phyloP scores from a whole-genome alignment of 1,140 invertebrate species.

The Sinonovacula constricta region DNA sequence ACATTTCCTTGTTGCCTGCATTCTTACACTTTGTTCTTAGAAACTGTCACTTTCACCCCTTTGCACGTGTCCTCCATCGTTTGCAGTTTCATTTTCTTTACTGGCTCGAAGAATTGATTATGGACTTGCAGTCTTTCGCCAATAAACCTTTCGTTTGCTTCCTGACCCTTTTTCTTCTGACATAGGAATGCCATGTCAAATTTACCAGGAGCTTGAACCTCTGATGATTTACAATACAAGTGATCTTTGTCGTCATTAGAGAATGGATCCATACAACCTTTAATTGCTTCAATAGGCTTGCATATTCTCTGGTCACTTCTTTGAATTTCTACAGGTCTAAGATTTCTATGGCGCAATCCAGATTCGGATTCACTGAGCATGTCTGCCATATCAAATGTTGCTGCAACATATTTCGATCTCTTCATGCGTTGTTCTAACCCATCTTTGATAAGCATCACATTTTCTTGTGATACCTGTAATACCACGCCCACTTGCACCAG shows the following conservation, averaged over 20 bases:
- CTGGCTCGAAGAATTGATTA: slow-evolving; percentile 59
- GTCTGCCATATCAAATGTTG: slow-evolving; percentile 5
- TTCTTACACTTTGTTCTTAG: slow-evolving; percentile 36
- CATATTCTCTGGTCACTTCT: slow-evolving; percentile 42
- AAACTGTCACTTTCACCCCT: slow-evolving; percentile 37
- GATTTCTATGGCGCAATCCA: slow-evolving; percentile 44
- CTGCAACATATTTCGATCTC: slow-evolving; percentile 21
- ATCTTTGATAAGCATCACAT: slow-evolving; percentile 24
- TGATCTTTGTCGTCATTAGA: slow-evolving; percentile 31
- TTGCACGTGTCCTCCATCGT: slow-evolving; percentile 48
- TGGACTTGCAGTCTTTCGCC: slow-evolving; percentile 43
- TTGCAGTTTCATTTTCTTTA: slow-evolving; percentile 34
- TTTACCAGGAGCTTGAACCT: slow-evolving; percentile 2
- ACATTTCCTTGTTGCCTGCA: slow-evolving; percentile 55
- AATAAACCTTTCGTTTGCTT: slow-evolving; percentile 52
- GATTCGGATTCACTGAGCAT: neutral
- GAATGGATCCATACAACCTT: slow-evolving; percentile 49
- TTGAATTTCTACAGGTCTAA: slow-evolving; percentile 41
- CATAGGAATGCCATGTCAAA: slow-evolving; percentile 22
- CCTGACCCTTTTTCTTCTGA: slow-evolving; percentile 1
- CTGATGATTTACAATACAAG: slow-evolving; percentile 42
- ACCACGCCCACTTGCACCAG: slow-evolving; percentile 16
- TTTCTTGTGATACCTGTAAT: slow-evolving; percentile 45
- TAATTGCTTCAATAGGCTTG: slow-evolving; percentile 42
- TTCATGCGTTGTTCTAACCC: neutral